Evolutionary conservation across 2,888 invertebrate species (phyloP), one percentile per base, ranked within the genome.

Genomic region (Thecocarcelia acutangulata): DNA sequence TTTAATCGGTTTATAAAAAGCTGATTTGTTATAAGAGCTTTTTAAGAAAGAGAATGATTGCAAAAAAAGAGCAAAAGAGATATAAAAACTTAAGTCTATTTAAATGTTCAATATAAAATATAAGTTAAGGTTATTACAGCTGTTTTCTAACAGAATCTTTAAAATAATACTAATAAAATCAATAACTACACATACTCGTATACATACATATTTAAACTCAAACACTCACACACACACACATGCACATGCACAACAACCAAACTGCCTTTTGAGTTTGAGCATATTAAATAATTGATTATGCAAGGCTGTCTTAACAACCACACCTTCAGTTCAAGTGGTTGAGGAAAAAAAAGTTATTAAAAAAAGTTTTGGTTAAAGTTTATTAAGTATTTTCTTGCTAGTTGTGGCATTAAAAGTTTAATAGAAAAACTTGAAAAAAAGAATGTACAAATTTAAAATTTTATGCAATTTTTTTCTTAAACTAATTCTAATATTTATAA

Each of bases 1-100:
- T 77, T 77, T 82, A 82, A 82, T 77, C 81, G 64, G 69, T 82
- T 74, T 74, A 77, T 28, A 69, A 77, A 72, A 74, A 74, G 58
- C 63, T 80, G 76, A 81, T 82, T 77, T 68, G 68, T 37, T 56
- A 54, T 63, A 46, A 61, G 3, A 46, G 37, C 37, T 28, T 15
- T 6, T 8, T 17, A 15, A 12, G 2, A 63, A 28, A 19, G 13
- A 19, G 17, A 11, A 24, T 12, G 24, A 17, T 15, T 15, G 3
- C n/a, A n/a, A 33, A 24, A 73, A 12, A 44, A 19, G 21, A 28
- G 42, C 8, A 19, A 19, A 42, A 15, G 19, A n/a, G 52, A 17
- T 12, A 13, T 15, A 33, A 46, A 56, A 78, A 72, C 66, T 61
- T 64, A 64, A 70, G 63, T 75, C 64, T 64, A 48, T 52, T 48